A percentile compares a stretch with the other conserved stretches of the same genome.
phyloP scores from a whole-genome alignment of 53 echinoderm and acorn worm genomes.

The Echinarachnius parma region DNA sequence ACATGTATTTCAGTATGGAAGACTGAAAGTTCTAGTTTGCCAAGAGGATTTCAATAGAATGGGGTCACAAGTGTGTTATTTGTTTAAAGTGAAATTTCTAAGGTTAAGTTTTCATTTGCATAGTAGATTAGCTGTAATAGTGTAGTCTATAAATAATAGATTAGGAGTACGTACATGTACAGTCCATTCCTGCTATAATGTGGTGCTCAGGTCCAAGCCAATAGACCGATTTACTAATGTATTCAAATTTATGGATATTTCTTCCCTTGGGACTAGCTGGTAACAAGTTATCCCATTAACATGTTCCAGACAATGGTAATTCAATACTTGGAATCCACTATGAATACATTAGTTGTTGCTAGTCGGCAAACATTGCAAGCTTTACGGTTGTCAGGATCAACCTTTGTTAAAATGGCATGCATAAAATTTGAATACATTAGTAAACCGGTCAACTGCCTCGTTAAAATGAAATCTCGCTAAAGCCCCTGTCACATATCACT shows the following conservation, averaged over 20 bases:
- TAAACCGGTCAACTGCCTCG: neutral
- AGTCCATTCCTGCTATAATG: slow-evolving; percentile 4
- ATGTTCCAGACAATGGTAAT: slow-evolving; percentile 1
- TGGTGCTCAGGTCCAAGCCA: slow-evolving; percentile 4
- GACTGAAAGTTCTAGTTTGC: slow-evolving; percentile 7
- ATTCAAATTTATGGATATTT: too few species aligned
- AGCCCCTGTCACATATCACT: slow-evolving; percentile 4
- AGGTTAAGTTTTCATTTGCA: slow-evolving; percentile 11
- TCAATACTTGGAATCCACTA: slow-evolving; percentile 4
- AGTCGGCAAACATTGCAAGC: slow-evolving; percentile 1
- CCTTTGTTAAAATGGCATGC: slow-evolving; percentile 4
- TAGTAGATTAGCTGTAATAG: slow-evolving; percentile 16
- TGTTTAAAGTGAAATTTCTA: slow-evolving; percentile 14
- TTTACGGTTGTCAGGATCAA: slow-evolving; percentile 4
- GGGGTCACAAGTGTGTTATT: slow-evolving; percentile 7
- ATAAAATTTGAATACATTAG: slow-evolving; percentile 3
- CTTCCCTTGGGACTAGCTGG: slow-evolving; percentile 4
- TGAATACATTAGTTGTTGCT: slow-evolving; percentile 6
- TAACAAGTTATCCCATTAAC: slow-evolving; percentile 4
- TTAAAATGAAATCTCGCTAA: slow-evolving; percentile 16
- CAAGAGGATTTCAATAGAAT: slow-evolving; percentile 17
- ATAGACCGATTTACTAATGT: too few species aligned
- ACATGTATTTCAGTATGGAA: slow-evolving; percentile 17
- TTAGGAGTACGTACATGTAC: slow-evolving; percentile 13
- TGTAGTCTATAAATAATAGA: slow-evolving; percentile 7